These are phyloP conservation scores for Lasioglossum calceatum DNA, from an alignment of 2,888 invertebrate genomes.

Conservation along the genomic window DNA sequence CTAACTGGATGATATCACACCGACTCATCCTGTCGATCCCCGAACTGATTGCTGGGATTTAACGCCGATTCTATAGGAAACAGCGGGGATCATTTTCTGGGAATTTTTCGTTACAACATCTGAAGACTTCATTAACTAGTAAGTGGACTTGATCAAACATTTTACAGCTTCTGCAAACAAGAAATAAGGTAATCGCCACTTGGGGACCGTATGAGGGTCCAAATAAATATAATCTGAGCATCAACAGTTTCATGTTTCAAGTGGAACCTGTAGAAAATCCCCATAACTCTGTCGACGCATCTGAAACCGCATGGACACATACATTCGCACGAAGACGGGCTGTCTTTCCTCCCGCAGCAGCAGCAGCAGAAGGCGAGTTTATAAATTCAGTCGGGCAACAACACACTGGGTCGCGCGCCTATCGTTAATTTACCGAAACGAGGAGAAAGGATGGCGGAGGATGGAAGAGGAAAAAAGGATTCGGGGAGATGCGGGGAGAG, in stretches of 20 bases:
- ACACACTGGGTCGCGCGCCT: constrained; percentile 15
- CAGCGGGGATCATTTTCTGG: not conserved
- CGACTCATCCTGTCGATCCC: not conserved
- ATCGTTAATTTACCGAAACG: constrained; percentile 54
- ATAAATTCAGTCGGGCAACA: constrained; percentile 28
- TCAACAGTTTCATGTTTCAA: no score
- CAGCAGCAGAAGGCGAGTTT: not conserved
- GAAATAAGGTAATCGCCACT: no score
- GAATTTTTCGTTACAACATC: not conserved
- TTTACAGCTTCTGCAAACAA: not conserved
- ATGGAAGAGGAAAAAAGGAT: not conserved
- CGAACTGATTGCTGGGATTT: not conserved
- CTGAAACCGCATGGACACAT: not conserved
- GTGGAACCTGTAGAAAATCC: not conserved
- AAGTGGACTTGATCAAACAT: not conserved
- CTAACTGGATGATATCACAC: constrained; percentile 2
- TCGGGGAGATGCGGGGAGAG: not conserved
- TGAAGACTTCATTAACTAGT: not conserved
- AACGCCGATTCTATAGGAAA: not conserved
- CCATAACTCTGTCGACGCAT: not conserved
- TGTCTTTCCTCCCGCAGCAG: not conserved
- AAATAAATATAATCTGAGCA: no score
- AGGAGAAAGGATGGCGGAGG: constrained; percentile 31
- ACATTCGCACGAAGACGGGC: not conserved
- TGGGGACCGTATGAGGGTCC: no score